phyloP scores from a whole-genome alignment of 2,888 invertebrate species.

The Pegoplata infirma region DNA sequence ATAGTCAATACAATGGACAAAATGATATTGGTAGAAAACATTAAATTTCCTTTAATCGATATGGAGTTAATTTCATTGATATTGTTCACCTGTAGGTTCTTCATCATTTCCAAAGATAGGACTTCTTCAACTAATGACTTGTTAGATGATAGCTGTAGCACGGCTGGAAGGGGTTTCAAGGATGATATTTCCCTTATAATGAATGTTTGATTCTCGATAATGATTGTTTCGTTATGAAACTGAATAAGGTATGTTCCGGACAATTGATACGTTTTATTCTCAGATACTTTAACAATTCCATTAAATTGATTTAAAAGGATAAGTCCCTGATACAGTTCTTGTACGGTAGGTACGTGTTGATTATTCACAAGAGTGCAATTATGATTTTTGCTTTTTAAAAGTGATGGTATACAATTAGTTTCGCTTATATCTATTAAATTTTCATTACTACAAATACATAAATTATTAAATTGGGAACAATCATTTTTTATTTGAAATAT shows the following conservation, averaged over 20 bases:
- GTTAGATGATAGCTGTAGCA: constrained; percentile 3
- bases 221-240: constrained; percentile 8
- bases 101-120: constrained; percentile 26
- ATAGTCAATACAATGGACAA: constrained; percentile 1
- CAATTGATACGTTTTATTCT: neutral
- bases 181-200: neutral
- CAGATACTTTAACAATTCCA: constrained; percentile 6
- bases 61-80: constrained; percentile 1
- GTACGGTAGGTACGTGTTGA: no score
- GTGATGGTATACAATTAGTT: no score
- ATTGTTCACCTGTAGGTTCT: constrained; percentile 2
- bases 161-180: constrained; percentile 9
- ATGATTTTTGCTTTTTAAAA: no score
- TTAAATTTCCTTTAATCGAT: constrained; percentile 9
- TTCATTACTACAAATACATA: constrained; percentile 57
- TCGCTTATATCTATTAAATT: constrained; percentile 48
- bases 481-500: constrained; percentile 35
- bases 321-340: neutral
- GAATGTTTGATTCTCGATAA: neutral
- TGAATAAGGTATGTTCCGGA: constrained; percentile 6
- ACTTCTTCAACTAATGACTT: constrained; percentile 18
- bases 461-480: constrained; percentile 50
- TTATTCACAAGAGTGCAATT: no score
- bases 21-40: constrained; percentile 8
- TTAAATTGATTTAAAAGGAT: neutral